Evolutionary conservation across 2,113 vertebrate genomes (phyloP), one percentile per base, ranked within the genome.

Genomic region (Mirza zaza): DNA sequence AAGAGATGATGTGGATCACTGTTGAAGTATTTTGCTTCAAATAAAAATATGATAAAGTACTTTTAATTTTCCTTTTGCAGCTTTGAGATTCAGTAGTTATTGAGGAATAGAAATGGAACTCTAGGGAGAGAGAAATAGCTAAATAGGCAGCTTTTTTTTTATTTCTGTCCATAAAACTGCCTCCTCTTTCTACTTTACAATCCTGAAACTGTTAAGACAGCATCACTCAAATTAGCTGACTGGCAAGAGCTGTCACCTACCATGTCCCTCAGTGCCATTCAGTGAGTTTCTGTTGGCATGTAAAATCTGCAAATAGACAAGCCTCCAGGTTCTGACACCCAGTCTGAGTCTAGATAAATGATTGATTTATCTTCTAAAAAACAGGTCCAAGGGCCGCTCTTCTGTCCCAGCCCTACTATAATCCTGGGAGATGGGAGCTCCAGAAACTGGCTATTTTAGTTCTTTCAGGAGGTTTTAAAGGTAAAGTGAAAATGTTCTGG

Each of bases 11-110:
- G 18, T 61, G 3, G 13, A 52, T 73, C 81, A 75, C 4, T 76
- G n/a, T 45, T 71, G 45, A 76, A 87, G 45, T 86, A 34, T 57
- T 95, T 84, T 61, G 5, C 76, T 92, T 36, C 55, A 95, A 85
- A 75, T 73, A 67, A 79, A 92, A 71, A 89, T 55, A 20, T 48
- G 32, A 77, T 71, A 68, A 71, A 65, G 57, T 65, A 48, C 10
- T 67, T 92, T 95, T 67, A 87, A 77, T 65, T 83, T 77, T 79
- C 18, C 25, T 73, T 92, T 95, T 65, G n/a, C 8, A 71, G 20
- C 25, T 75, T 65, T 79, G 63, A 63, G 4, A 76, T n/a, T 82
- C 0, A 25, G 27, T 52, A 75, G 27, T 80, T 93, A n/a, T 4
- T 73, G 12, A 10, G 18, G 25, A 73, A 48, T 67, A 92, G 55